phyloP scores from a whole-genome alignment of 2,888 invertebrate genomes.

The Eupithecia pulchellata region DNA sequence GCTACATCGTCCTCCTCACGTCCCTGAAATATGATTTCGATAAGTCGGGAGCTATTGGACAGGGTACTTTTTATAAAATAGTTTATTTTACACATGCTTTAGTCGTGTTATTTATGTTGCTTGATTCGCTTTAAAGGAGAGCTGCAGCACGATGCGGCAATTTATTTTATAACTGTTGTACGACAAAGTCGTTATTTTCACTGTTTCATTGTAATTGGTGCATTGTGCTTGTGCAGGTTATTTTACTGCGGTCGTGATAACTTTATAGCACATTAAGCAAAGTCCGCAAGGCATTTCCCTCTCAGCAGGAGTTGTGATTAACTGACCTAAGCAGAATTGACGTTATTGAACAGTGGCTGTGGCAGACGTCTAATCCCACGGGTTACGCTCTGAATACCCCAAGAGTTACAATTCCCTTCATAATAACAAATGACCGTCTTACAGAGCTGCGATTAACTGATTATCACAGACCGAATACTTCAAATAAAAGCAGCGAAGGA shows the following conservation, averaged over 20 bases:
- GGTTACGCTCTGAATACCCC: slow-evolving; percentile 44
- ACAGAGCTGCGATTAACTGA: slow-evolving; percentile 60
- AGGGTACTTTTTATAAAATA: slow-evolving; percentile 74
- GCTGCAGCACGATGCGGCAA: slow-evolving; percentile 50
- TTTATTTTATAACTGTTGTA: slow-evolving; percentile 49
- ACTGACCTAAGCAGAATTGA: slow-evolving; percentile 39
- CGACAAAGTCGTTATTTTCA: slow-evolving; percentile 37
- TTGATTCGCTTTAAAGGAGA: slow-evolving; percentile 48
- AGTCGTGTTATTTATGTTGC: slow-evolving; percentile 57
- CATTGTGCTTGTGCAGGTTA: slow-evolving; percentile 34
- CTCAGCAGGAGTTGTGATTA: slow-evolving; percentile 37
- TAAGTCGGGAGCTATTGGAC: slow-evolving; percentile 81
- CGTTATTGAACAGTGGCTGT: slow-evolving; percentile 44
- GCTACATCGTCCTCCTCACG: slow-evolving; percentile 78
- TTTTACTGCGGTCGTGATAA: slow-evolving; percentile 39
- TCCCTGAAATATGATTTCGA: slow-evolving; percentile 84
- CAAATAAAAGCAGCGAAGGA: slow-evolving; percentile 51
- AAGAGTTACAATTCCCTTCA: slow-evolving; percentile 46
- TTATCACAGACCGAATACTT: slow-evolving; percentile 61
- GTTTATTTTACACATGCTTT: slow-evolving; percentile 73
- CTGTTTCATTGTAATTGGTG: slow-evolving; percentile 29
- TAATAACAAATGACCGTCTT: slow-evolving; percentile 54
- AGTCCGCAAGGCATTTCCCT: slow-evolving; percentile 25
- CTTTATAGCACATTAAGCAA: slow-evolving; percentile 20
- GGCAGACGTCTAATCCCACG: slow-evolving; percentile 45